Conservation (phyloP, 30 jellyfish, hydroid and myxozoan genomes). For the Turritopsis dohrnii region DNA sequence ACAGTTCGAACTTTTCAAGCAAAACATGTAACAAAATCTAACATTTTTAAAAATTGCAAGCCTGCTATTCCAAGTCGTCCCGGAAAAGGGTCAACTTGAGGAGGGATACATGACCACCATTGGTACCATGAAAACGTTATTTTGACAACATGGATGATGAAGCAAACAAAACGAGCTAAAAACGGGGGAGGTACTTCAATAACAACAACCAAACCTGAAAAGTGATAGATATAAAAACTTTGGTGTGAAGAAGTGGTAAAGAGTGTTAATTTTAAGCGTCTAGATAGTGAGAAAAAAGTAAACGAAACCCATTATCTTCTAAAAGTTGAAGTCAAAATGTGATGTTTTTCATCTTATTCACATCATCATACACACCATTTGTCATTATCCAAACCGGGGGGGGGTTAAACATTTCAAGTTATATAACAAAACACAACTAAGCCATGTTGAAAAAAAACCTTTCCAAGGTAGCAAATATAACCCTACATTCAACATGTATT, state of each 20-base stretch:
- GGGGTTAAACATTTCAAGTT: too few relatives aligned
- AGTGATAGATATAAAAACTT: too few relatives aligned
- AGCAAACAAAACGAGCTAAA: background rate
- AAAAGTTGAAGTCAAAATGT: too few relatives aligned
- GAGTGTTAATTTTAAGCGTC: too few relatives aligned
- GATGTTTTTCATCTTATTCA: too few relatives aligned
- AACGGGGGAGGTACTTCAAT: background rate
- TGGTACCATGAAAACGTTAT: background rate
- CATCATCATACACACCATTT: too few relatives aligned
- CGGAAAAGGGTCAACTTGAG: background rate
- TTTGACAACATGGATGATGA: background rate
- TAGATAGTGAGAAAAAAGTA: too few relatives aligned
- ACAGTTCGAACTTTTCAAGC: background rate
- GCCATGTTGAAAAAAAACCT: background rate
- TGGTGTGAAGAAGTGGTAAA: too few relatives aligned
- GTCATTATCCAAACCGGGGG: too few relatives aligned
- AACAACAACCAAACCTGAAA: too few relatives aligned
- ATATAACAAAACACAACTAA: constrained; percentile 18
- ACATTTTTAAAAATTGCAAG: background rate
- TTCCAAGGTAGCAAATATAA: background rate
- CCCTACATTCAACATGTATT: background rate
- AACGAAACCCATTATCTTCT: too few relatives aligned
- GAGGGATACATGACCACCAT: background rate
- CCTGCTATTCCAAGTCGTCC: background rate
- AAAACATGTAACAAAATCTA: background rate